These are phyloP conservation scores for Harpagoxenus sublaevis DNA, from an alignment of 2,888 invertebrate species.

Conservation along the genomic window DNA sequence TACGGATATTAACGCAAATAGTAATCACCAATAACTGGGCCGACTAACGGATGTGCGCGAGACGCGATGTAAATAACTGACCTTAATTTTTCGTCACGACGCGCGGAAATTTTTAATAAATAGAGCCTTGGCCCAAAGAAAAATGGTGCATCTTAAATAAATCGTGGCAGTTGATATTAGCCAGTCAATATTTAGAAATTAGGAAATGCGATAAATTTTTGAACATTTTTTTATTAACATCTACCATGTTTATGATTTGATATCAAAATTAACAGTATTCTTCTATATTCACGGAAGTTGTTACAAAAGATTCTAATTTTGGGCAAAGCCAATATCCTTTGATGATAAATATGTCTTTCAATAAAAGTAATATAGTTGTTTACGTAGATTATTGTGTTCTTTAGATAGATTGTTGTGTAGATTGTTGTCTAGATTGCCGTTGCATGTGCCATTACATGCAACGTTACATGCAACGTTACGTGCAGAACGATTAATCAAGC, in stretches of 20 bases:
- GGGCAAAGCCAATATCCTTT: background rate
- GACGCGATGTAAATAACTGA: slow-evolving; percentile 47
- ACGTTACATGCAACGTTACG: background rate
- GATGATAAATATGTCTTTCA: background rate
- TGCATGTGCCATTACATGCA: background rate
- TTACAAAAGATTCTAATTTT: background rate
- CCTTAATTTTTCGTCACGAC: slow-evolving; percentile 46
- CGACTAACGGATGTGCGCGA: slow-evolving; percentile 26
- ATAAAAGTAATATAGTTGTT: background rate
- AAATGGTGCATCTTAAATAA: background rate
- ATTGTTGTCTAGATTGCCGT: background rate
- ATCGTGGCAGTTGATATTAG: background rate
- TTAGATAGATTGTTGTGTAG: background rate
- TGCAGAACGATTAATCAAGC: background rate
- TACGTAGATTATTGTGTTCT: background rate
- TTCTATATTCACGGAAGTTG: background rate
- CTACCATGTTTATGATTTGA: background rate
- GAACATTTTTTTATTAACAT: background rate
- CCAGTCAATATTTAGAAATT: background rate
- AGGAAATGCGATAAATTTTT: background rate
- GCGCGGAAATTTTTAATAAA: slow-evolving; percentile 29
- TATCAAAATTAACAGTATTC: background rate
- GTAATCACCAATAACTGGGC: slow-evolving; percentile 25
- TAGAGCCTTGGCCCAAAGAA: background rate
- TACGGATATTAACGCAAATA: slow-evolving; percentile 32